A percentile compares a stretch with the other conserved stretches of the same genome.
Evolutionary conservation across 2,113 vertebrate species (phyloP).

Genomic region (Anser cygnoides): DNA sequence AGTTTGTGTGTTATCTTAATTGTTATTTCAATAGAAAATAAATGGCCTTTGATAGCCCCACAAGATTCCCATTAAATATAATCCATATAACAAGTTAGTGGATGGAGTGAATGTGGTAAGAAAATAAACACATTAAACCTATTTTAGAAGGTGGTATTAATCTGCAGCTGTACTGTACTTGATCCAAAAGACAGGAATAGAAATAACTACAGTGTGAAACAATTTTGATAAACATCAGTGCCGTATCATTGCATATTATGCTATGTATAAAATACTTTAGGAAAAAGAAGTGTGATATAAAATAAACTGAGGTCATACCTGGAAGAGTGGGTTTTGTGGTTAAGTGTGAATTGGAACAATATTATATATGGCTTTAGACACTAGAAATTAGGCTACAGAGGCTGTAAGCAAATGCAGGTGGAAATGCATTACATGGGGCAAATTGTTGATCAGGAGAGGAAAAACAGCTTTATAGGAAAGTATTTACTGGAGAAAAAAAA

Average conservation of each 20-base stretch:
- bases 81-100: slow-evolving; percentile 42
- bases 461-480: neutral
- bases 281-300: slow-evolving; percentile 27
- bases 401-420: neutral
- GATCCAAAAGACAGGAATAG: slow-evolving; percentile 36
- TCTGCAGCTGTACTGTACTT: slow-evolving; percentile 11
- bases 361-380: slow-evolving; percentile 8
- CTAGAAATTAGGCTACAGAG: neutral
- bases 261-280: slow-evolving; percentile 50
- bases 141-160: slow-evolving; percentile 32
- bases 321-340: slow-evolving; percentile 49
- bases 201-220: slow-evolving; percentile 44
- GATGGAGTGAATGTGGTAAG: neutral
- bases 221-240: slow-evolving; percentile 68
- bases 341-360: slow-evolving; percentile 24
- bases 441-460: neutral
- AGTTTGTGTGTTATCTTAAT: slow-evolving; percentile 69
- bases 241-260: slow-evolving; percentile 63
- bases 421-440: neutral
- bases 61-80: slow-evolving; percentile 61
- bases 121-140: slow-evolving; percentile 57
- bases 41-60: slow-evolving; percentile 64
- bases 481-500: slow-evolving; percentile 41
- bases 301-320: slow-evolving; percentile 57
- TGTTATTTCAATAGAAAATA: slow-evolving; percentile 74